Conservation (phyloP, 2,113 vertebrate species). For the Callionymus lyra region DNA sequence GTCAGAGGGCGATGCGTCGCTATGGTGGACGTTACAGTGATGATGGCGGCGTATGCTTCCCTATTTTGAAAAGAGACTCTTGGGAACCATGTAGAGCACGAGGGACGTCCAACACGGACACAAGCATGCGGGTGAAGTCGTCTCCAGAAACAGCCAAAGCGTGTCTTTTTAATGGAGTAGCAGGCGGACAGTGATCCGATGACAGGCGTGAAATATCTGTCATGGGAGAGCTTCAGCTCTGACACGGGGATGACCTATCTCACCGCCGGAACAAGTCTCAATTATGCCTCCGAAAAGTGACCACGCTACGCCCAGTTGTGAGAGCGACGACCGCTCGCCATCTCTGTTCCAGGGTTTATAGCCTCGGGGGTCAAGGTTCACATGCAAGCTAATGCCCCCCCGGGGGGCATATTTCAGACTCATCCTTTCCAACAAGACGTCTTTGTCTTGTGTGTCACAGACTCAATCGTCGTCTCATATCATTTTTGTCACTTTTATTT, state of each 20-base stretch:
- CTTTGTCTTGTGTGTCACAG: constrained; percentile 22
- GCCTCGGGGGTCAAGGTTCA: constrained; percentile 36
- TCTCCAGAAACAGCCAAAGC: constrained; percentile 30
- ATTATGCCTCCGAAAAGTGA: constrained; percentile 43
- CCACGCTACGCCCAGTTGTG: constrained; percentile 15
- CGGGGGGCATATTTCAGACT: constrained; percentile 26
- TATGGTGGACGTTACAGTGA: constrained; percentile 17
- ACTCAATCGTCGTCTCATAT: no score
- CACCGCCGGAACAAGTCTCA: constrained; percentile 54
- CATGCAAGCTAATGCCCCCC: constrained; percentile 17
- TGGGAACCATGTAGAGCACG: constrained; percentile 20
- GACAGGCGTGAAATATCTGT: constrained; percentile 54
- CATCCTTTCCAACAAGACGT: constrained; percentile 24
- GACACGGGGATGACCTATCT: constrained; percentile 52
- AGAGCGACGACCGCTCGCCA: constrained; percentile 18
- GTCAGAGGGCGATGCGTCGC: constrained; percentile 1
- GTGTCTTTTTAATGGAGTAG: constrained; percentile 45
- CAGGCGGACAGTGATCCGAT: constrained; percentile 29
- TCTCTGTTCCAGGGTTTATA: constrained; percentile 27
- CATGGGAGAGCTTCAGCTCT: constrained; percentile 37
- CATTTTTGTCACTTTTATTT: no score
- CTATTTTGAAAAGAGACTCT: constrained; percentile 33
- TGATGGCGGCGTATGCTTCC: constrained; percentile 24
- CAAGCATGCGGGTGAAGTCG: constrained; percentile 24
- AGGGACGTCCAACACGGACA: constrained; percentile 15